phyloP scores from a whole-genome alignment of 2,888 invertebrate species.

The Napeogenes inachia region DNA sequence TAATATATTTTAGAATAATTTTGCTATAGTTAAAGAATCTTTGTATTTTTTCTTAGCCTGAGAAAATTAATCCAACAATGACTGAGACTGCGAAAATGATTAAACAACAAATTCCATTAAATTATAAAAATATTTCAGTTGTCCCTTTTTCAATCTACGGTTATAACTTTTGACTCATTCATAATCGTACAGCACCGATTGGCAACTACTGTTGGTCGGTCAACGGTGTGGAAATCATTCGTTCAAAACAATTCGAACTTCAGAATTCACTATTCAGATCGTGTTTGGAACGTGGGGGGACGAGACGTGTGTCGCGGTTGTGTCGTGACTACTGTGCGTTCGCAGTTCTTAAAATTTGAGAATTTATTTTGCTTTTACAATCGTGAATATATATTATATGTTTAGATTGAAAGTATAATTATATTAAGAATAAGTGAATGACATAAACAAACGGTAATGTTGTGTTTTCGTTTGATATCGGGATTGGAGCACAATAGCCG shows the following conservation, averaged over 20 bases:
- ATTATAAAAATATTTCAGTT: background rate
- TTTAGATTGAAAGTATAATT: constrained; percentile 13
- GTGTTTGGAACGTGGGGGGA: constrained; percentile 47
- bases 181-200: constrained; percentile 10
- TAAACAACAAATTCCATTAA: background rate
- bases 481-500: constrained; percentile 42
- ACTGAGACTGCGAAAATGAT: too few relatives aligned
- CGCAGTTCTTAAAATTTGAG: constrained; percentile 47
- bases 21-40: too few relatives aligned
- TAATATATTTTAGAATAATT: too few relatives aligned
- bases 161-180: constrained; percentile 22
- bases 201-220: constrained; percentile 3
- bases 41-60: too few relatives aligned
- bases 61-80: too few relatives aligned
- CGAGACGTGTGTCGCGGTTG: constrained; percentile 65
- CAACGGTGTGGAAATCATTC: constrained; percentile 22
- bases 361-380: constrained; percentile 21
- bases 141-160: constrained; percentile 19
- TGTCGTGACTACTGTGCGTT: constrained; percentile 70
- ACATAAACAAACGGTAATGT: constrained; percentile 53
- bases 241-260: constrained; percentile 21
- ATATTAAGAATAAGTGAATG: constrained; percentile 27
- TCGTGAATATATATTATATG: constrained; percentile 19
- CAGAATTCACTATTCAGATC: constrained; percentile 35
- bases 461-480: constrained; percentile 61